Evolutionary conservation across 2,797 vertebrate species (phyloP), one percentile per base, ranked within the genome.

Genomic region (Vipera ursinii): DNA sequence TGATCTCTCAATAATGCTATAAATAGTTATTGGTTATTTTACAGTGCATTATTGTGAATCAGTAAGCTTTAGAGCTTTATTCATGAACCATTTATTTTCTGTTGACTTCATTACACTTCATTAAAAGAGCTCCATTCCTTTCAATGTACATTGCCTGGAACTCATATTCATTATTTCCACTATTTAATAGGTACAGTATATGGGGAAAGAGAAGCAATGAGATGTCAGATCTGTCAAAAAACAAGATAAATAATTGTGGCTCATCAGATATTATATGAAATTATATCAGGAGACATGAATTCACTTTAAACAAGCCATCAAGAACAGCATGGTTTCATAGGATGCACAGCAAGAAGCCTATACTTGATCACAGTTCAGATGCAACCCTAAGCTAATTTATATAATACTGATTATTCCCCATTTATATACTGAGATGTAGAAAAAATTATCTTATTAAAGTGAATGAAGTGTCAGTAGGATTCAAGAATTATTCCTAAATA

Each of bases 131-230:
- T 15, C 95, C 95, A 78, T 95, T 96, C 95, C 94, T 86, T 3
- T 93, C 89, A 94, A 93, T 95, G 92, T 94, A 95, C 92, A 94
- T 93, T 94, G 63, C 95, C 93, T 93, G 14, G 73, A 69, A 92
- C 93, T 94, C 88, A 12, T 91, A 93, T 94, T 96, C 94, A 95
- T 90, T 65, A 95, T 95, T 95, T 93, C 88, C 87, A 92, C 78
- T 20, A 0, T 95, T 93, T 95, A 85, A 89, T 94, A 91, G 92
- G 88, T 63, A 90, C 17, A 91, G 28, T 90, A 56, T 88, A 65
- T 6, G 3, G 14, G 90, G 22, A 65, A 94, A 93, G 85, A 61
- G 38, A 89, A 88, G 44, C 48, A 69, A 91, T 94, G 95, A 90
- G 78, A 20, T 93, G 90, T 94, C 60, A 48, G 24, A 91, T 51